A percentile compares a stretch with the other conserved stretches of the same genome.
Conservation (phyloP, 2,797 vertebrate species). For the Rhinoraja longicauda region DNA sequence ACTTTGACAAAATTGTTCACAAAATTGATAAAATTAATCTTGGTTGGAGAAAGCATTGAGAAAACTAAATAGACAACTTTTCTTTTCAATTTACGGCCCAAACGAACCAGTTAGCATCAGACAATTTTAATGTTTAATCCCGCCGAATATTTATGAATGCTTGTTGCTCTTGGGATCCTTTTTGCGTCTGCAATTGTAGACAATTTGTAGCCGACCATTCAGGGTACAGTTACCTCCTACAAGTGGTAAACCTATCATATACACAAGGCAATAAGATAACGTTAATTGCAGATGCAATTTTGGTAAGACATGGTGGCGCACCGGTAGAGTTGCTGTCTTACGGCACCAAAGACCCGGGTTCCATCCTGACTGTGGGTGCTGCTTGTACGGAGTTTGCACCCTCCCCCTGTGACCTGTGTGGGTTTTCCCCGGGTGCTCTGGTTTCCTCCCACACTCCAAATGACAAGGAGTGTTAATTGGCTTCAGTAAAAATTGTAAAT, state of each 20-base stretch:
- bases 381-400: no score
- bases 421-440: no score
- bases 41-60: background rate
- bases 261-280: background rate
- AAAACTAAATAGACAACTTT: background rate
- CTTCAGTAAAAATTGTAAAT: no score
- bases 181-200: background rate
- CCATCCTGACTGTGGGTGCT: no score
- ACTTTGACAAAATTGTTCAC: slow-evolving; percentile 37
- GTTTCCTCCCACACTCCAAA: no score
- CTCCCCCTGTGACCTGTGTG: no score
- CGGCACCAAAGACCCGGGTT: no score
- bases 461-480: no score
- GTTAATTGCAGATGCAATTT: background rate
- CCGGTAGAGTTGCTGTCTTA: no score
- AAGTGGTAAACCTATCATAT: background rate
- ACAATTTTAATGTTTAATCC: background rate
- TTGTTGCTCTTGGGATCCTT: background rate
- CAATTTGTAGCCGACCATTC: background rate
- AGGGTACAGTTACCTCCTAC: background rate
- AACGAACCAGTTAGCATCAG: background rate
- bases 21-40: slow-evolving; percentile 38
- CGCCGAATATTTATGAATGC: background rate
- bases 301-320: background rate
- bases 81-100: background rate